Evolutionary conservation across 2,888 invertebrate species (phyloP), one percentile per base, ranked within the genome.

Genomic region (Yponomeuta cagnagella): DNA sequence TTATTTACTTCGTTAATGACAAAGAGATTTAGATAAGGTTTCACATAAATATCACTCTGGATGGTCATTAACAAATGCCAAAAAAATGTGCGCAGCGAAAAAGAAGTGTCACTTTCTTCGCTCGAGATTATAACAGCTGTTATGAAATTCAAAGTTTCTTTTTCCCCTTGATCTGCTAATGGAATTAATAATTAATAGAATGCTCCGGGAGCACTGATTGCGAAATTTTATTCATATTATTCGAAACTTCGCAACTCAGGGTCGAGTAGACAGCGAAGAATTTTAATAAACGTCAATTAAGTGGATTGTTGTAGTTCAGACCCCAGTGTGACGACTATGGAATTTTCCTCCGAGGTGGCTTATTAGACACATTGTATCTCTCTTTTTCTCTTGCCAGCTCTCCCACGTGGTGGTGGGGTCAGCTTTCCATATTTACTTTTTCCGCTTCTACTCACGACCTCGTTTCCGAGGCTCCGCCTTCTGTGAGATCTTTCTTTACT

Each of bases 231-330:
- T 86, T 83, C 81, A 80, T 82, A 78, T 79, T 71, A 71, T 71
- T 81, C 82, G 76, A 73, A 76, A 78, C 76, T 78, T 69, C 48
- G 68, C 70, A 70, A 69, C 77, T 79, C 73, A 78, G 71, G 72
- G 72, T 72, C 48, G 68, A 15, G 48, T 48, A 10, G 75, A 74
- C 74, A 77, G 74, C 74, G 75, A 84, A 84, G 83, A 80, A 83
- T 86, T 86, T 82, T 82, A 85, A 85, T 85, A 83, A 85, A 83
- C 79, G 83, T 80, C 82, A 81, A 68, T 68, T 48, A 58, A 68
- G 23, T 43, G 68, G 37, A 68, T 68, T 68, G 68, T 67, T 37
- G 10, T 43, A 58, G 52, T 58, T 4, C 52, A 58, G 52, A 5
- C 3, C 52, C 12, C 15, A 12, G 52, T 15, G 52, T 15, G 52